Evolutionary conservation across 2,888 invertebrate species (phyloP).

Genomic region (Colletes collaris): DNA sequence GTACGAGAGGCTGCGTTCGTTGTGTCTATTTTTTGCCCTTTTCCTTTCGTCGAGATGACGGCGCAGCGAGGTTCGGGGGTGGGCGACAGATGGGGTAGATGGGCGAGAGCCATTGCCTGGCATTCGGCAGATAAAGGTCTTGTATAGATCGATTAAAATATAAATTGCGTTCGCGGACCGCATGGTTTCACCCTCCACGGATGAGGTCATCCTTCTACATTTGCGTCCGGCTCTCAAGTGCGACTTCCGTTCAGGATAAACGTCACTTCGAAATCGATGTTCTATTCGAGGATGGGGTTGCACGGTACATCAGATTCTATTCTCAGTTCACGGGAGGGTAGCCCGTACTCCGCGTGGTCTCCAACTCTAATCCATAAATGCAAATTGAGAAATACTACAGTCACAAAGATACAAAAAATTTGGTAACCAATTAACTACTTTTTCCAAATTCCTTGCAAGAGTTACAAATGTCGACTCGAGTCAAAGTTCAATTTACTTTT

Average conservation of each 20-base stretch:
- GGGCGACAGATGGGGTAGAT: slow-evolving; percentile 64
- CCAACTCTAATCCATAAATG: too few species aligned
- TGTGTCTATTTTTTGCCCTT: slow-evolving; percentile 27
- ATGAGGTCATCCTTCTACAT: slow-evolving; percentile 24
- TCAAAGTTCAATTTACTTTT: too few species aligned
- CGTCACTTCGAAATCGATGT: neutral
- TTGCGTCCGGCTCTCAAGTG: neutral
- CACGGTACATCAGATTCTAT: too few species aligned
- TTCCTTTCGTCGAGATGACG: slow-evolving; percentile 32
- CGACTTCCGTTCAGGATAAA: neutral
- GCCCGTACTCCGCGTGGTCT: too few species aligned
- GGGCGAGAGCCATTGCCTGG: slow-evolving; percentile 72
- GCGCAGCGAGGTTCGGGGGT: neutral
- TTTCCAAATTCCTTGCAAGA: too few species aligned
- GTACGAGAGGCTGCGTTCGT: neutral
- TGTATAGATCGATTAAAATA: slow-evolving; percentile 55
- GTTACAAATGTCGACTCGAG: too few species aligned
- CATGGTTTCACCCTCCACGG: slow-evolving; percentile 18
- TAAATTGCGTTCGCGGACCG: slow-evolving; percentile 39
- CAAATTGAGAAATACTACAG: too few species aligned
- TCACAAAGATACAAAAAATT: too few species aligned
- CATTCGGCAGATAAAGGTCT: slow-evolving; percentile 75
- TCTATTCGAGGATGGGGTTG: neutral
- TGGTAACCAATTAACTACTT: too few species aligned
- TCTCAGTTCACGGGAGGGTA: too few species aligned